phyloP scores from a whole-genome alignment of 2,888 invertebrate species.

The Lasioglossum figueresi region DNA sequence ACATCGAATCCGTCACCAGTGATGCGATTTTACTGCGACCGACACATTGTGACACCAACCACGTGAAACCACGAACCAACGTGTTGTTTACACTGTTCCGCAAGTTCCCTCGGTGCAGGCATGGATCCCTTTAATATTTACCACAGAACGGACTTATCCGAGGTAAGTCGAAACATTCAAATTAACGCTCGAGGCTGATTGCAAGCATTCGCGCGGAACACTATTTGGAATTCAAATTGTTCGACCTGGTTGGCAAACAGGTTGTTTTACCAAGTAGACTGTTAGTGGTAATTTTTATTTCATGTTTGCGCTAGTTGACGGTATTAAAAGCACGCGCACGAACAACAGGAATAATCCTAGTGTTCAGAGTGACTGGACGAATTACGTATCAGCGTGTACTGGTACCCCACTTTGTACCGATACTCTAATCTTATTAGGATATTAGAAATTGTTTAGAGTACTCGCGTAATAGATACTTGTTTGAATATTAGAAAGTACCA shows the following conservation, averaged over 20 bases:
- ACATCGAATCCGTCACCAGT: neutral
- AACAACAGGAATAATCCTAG: neutral
- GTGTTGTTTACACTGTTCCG: neutral
- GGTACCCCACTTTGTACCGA: neutral
- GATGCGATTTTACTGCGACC: slow-evolving; percentile 27
- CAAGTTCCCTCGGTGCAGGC: neutral
- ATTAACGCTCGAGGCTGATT: neutral
- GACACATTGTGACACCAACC: neutral
- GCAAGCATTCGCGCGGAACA: neutral
- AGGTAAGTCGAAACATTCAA: slow-evolving; percentile 68
- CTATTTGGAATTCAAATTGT: neutral
- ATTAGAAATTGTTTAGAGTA: neutral
- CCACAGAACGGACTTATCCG: slow-evolving; percentile 69
- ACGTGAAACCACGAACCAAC: neutral
- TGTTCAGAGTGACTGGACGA: neutral
- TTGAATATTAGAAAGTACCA: neutral
- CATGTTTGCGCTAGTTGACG: neutral
- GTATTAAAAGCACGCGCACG: neutral
- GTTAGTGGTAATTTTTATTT: neutral
- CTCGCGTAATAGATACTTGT: neutral
- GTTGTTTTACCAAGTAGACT: neutral
- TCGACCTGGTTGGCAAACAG: neutral
- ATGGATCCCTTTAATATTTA: slow-evolving; percentile 74
- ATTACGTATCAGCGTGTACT: neutral
- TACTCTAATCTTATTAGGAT: neutral